phyloP scores from a whole-genome alignment of 2,797 vertebrate genomes.

The Perdix hodgsoniae region DNA sequence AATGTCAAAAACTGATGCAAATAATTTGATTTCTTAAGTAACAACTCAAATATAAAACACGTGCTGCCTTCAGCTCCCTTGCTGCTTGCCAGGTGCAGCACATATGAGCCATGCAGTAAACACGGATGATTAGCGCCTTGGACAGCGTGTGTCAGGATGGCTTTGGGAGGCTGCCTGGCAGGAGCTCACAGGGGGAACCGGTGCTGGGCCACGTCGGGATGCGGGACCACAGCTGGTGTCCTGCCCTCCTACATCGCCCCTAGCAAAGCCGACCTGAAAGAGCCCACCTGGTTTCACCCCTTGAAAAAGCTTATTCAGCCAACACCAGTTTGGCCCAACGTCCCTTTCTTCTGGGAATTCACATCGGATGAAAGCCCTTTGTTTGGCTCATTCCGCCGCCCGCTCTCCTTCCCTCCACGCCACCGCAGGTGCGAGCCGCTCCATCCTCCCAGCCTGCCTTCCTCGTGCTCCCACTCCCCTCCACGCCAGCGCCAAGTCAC shows the following conservation, averaged over 20 bases:
- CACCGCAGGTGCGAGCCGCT: background rate
- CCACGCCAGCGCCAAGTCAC: background rate
- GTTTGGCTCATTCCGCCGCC: background rate
- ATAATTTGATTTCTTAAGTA: slow-evolving; percentile 75
- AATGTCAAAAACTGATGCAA: slow-evolving; percentile 74
- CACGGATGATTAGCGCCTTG: slow-evolving; percentile 72
- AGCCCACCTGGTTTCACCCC: slow-evolving; percentile 15
- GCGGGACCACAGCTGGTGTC: background rate
- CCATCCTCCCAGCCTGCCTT: background rate
- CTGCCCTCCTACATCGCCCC: background rate
- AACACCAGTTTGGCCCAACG: background rate
- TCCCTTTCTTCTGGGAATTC: background rate
- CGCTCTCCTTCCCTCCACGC: background rate
- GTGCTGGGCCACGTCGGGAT: background rate
- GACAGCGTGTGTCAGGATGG: slow-evolving; percentile 67
- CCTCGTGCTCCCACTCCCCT: background rate
- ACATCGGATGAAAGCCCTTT: background rate
- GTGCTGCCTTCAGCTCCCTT: slow-evolving; percentile 73
- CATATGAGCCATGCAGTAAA: slow-evolving; percentile 70
- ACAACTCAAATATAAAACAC: slow-evolving; percentile 73
- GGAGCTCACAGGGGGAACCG: background rate
- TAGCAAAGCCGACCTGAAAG: background rate
- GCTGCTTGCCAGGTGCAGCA: slow-evolving; percentile 71
- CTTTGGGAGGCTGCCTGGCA: slow-evolving; percentile 13
- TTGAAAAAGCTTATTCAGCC: background rate